Base-by-base conservation (phyloP, 2,888 invertebrate genomes). In the Falcaria lacertinaria region DNA sequence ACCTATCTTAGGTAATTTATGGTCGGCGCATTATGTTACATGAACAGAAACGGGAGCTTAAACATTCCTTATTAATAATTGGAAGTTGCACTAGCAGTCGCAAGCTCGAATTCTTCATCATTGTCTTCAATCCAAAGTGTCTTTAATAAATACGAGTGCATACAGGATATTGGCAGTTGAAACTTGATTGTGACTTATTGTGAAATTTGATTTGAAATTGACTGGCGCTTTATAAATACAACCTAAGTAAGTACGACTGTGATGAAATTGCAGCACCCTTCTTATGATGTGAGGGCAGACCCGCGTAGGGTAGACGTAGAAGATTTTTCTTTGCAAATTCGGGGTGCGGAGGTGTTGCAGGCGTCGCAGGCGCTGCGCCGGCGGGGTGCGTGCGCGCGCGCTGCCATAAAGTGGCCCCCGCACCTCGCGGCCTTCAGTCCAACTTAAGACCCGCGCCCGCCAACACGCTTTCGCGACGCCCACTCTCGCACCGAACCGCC, bases 341-440 rank as follows among this genome's bases (percentile, higher is more conserved):
- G n/a, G n/a, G n/a, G n/a, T n/a, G n/a, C n/a, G n/a, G n/a, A n/a
- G n/a, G n/a, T n/a, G n/a, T n/a, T n/a, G 44, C 43, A 44, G 53
- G 53, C 45, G 47, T 60, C 54, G 63, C 58, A 54, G 60, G 57
- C 60, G 54, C 59, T 45, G 60, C 62, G 55, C 55, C 58, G 64
- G 69, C 69, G 63, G 79, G 77, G 79, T 74, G 80, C 68, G 34
- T 17, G 47, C 59, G 74, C 68, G 48, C 52, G 70, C 71, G 70
- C 72, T 60, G 52, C 50, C 85, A 85, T 84, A 87, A 74, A 81
- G 71, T 69, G 75, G 78, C 80, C 84, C 85, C 86, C 87, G 82
- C 85, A 69, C 85, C 74, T 74, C 85, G 80, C 87, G 82, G 86
- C 88, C 84, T 87, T 82, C 82, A 88, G 88, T 88, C 60, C 70